These are phyloP conservation scores for Syrphus vitripennis DNA, from an alignment of 2,888 invertebrate genomes.

Conservation along the genomic window DNA sequence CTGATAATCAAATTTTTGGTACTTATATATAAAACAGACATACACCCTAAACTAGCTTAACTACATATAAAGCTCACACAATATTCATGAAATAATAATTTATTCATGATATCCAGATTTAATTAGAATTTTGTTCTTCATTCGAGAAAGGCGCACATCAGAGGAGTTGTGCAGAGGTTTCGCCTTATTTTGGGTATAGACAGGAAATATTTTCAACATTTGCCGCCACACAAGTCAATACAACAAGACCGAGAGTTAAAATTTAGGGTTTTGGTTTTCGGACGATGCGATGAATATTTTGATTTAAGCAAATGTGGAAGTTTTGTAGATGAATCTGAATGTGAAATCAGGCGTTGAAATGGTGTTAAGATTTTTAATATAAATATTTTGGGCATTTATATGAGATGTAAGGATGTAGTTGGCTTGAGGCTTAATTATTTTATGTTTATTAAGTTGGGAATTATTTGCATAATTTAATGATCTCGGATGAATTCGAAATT, in stretches of 20 bases:
- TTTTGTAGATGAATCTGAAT: background rate
- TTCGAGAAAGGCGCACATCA: background rate
- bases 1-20: slow-evolving; percentile 50
- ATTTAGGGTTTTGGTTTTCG: background rate
- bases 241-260: background rate
- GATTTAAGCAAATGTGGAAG: background rate
- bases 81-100: slow-evolving; percentile 50
- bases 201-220: background rate
- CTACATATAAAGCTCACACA: background rate
- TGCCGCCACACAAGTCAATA: background rate
- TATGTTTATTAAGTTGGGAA: background rate
- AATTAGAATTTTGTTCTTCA: slow-evolving; percentile 58
- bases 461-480: background rate
- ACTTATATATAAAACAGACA: background rate
- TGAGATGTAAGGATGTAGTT: background rate
- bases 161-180: background rate
- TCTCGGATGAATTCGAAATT: too few species aligned
- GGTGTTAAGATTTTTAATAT: background rate
- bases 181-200: background rate
- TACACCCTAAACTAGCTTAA: background rate
- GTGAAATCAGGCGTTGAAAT: background rate
- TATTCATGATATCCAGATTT: slow-evolving; percentile 57
- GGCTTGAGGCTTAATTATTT: background rate
- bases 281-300: slow-evolving; percentile 30
- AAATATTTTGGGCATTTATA: background rate